These are phyloP conservation scores for Hestina assimilis DNA, from an alignment of 1,140 invertebrate genomes.

Conservation along the genomic window DNA sequence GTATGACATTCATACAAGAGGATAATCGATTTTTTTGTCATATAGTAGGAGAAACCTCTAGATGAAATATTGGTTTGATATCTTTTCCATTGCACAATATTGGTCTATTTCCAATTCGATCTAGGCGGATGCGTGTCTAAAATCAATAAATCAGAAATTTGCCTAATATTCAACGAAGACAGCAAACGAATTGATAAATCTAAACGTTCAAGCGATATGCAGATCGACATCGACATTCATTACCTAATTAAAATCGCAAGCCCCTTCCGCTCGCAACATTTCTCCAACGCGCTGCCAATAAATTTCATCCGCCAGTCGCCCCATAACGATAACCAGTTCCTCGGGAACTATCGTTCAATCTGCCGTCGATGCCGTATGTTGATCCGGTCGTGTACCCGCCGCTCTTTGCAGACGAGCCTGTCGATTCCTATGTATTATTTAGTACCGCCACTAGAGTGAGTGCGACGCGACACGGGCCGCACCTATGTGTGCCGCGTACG, in stretches of 20 bases:
- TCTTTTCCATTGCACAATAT: background rate
- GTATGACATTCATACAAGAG: too few relatives aligned
- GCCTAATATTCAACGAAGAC: constrained; percentile 48
- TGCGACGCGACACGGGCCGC: constrained; percentile 33
- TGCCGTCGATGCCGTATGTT: constrained; percentile 76
- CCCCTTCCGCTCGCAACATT: constrained; percentile 77
- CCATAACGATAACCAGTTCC: constrained; percentile 78
- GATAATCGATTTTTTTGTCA: too few relatives aligned
- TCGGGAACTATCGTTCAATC: constrained; percentile 78
- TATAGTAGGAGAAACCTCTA: too few relatives aligned
- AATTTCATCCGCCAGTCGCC: constrained; percentile 76
- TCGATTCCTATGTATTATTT: constrained; percentile 78
- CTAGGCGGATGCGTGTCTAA: constrained; percentile 36
- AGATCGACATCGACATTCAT: constrained; percentile 77
- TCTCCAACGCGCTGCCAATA: constrained; percentile 76
- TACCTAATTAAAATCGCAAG: constrained; percentile 78
- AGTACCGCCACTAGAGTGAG: constrained; percentile 60
- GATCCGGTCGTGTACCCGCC: constrained; percentile 75
- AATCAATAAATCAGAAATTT: constrained; percentile 53
- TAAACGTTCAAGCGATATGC: constrained; percentile 74
- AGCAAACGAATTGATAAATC: constrained; percentile 70
- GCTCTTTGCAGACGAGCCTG: constrained; percentile 69
- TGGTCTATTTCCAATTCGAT: background rate
- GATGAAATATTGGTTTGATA: background rate
- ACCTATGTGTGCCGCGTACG: constrained; percentile 40